Evolutionary conservation across 1,140 invertebrate genomes (phyloP), one percentile per base, ranked within the genome.

Genomic region (Doryteuthis pealeii): DNA sequence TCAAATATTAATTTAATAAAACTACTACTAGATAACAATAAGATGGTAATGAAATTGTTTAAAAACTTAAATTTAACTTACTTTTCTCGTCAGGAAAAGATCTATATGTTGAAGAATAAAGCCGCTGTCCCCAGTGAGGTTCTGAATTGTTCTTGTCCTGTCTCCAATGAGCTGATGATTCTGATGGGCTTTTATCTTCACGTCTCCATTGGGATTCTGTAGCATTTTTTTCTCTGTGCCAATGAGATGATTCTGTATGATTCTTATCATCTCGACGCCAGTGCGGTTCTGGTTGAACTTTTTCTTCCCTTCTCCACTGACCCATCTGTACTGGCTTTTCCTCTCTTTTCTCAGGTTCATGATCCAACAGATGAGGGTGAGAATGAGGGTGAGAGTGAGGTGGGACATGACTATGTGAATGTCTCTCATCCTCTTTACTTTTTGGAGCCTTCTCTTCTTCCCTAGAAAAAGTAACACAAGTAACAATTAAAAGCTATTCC

Each of bases 281-380:
- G 35, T 45, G 70, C 0, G 40, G 33, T 43, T 71, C 70, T 14
- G 18, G 14, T 8, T 45, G 22, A 8, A n/a, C 28, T 31, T 45
- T 54, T 3, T 54, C 71, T 49, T 72, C 71, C 18, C 54, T 22
- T 62, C 54, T 62, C 54, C 66, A 68, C 28, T 45, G 70, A 26
- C 8, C 10, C 22, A 43, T 33, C 6, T 15, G 35, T 31, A n/a
- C 10, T 14, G 28, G 28, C 58, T 45, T 54, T n/a, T 54, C 71
- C n/a, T 72, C 71, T 31, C 31, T 18, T 33, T 58, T 49, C 54
- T 58, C 71, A 26, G 28, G n/a, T 32, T 49, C 71, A 58, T 72
- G 43, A 62, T 62, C 54, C 18, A 62, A n/a, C 18, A 62, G 26
- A 62, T 62, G 54, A 62, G 54, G 26, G 26, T 62, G 54, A 28